Percentiles rank a stretch among this genome's conserved stretches.
phyloP scores from a whole-genome alignment of 2,888 invertebrate species.

The Hipparchia semele region DNA sequence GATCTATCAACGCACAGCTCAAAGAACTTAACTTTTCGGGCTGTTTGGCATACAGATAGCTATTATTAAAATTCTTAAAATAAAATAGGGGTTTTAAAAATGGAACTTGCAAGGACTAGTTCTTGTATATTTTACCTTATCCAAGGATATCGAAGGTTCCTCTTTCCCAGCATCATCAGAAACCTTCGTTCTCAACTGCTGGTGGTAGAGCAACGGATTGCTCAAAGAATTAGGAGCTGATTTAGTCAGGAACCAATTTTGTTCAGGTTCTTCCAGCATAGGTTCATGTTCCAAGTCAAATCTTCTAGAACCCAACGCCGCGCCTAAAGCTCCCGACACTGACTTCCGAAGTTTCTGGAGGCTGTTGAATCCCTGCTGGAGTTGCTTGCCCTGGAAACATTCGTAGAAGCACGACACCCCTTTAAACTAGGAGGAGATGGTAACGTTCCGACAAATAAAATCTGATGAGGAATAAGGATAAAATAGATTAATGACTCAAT shows the following conservation, averaged over 20 bases:
- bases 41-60: too few relatives aligned
- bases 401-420: constrained; percentile 81
- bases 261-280: constrained; percentile 75
- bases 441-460: constrained; percentile 40
- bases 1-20: too few relatives aligned
- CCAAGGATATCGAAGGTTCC: constrained; percentile 62
- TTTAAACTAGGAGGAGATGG: constrained; percentile 74
- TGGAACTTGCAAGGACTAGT: too few relatives aligned
- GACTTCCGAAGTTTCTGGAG: constrained; percentile 88
- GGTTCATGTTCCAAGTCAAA: constrained; percentile 79
- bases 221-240: constrained; percentile 91
- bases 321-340: constrained; percentile 84
- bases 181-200: constrained; percentile 58
- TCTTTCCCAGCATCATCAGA: constrained; percentile 66
- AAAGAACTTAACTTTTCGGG: too few relatives aligned
- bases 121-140: constrained; percentile 58
- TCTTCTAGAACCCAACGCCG: constrained; percentile 76
- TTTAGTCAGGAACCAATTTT: constrained; percentile 92
- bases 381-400: constrained; percentile 79
- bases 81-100: too few relatives aligned
- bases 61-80: too few relatives aligned
- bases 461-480: constrained; percentile 77
- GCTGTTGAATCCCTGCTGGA: constrained; percentile 84
- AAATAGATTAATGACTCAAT: constrained; percentile 31
- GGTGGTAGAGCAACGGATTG: constrained; percentile 77